Percentiles rank a stretch among this genome's conserved stretches.
Conservation (phyloP, 2,888 invertebrate genomes). For the Aspidiotus rigidus region DNA sequence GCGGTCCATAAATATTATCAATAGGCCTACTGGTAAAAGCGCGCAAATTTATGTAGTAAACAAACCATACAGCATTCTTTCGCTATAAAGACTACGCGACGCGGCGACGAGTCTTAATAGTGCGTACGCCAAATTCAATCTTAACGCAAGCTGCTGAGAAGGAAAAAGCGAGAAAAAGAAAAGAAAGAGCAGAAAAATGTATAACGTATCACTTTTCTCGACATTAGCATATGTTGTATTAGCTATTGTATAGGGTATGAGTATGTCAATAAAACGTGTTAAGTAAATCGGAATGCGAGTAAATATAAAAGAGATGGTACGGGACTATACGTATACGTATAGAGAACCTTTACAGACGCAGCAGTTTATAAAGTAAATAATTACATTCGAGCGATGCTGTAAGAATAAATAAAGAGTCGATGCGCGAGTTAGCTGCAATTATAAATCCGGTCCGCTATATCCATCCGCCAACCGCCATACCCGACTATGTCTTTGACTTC, state of each 20-base stretch:
- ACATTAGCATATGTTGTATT: slow-evolving; percentile 1
- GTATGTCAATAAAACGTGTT: slow-evolving; percentile 32
- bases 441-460: slow-evolving; percentile 29
- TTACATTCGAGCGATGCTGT: slow-evolving; percentile 13
- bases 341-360: slow-evolving; percentile 8
- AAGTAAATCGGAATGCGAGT: slow-evolving; percentile 21
- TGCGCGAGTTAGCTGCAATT: slow-evolving; percentile 28
- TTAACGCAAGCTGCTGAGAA: too few relatives aligned
- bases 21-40: too few relatives aligned
- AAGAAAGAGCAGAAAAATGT: neutral
- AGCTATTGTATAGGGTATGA: slow-evolving; percentile 16
- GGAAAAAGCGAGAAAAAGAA: too few relatives aligned
- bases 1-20: too few relatives aligned
- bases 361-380: slow-evolving; percentile 28
- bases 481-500: slow-evolving; percentile 25
- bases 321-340: too few relatives aligned
- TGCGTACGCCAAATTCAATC: too few relatives aligned
- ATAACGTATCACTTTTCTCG: slow-evolving; percentile 1
- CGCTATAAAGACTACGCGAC: too few relatives aligned
- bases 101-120: too few relatives aligned
- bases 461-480: slow-evolving; percentile 9
- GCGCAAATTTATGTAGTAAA: too few relatives aligned
- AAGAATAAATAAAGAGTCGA: slow-evolving; percentile 13
- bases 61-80: too few relatives aligned
- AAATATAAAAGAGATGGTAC: slow-evolving; percentile 10